Evolutionary conservation across 2,113 vertebrate species (phyloP).

Genomic region (Python bivittatus): DNA sequence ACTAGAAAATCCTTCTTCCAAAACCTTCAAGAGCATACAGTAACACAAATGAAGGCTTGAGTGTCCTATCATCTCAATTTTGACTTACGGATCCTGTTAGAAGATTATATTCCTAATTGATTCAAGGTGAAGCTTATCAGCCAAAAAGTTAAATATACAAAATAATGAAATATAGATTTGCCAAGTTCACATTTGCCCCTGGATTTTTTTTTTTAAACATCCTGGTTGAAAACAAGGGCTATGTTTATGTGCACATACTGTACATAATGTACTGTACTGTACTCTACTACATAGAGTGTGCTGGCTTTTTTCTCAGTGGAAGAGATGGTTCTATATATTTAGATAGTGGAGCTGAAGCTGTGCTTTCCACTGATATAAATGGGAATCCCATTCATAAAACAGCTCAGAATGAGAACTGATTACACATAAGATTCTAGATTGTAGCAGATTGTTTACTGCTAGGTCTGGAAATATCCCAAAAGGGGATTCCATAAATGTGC

Average conservation of each 20-base stretch:
- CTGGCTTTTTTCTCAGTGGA: background rate
- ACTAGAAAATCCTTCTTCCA: background rate
- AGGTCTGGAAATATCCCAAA: conserved; percentile 1
- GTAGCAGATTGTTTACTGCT: background rate
- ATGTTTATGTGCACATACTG: background rate
- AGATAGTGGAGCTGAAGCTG: background rate
- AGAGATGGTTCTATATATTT: background rate
- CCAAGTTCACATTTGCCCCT: background rate
- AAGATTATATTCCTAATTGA: background rate
- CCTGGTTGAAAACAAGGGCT: background rate
- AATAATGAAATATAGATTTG: background rate
- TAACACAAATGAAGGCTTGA: background rate
- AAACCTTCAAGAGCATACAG: background rate
- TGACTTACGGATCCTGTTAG: background rate
- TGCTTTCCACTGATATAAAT: background rate
- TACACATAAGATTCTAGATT: background rate
- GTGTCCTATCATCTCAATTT: background rate
- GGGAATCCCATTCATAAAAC: background rate
- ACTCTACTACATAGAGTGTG: background rate
- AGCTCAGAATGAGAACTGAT: background rate
- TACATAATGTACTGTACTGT: no score
- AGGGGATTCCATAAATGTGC: background rate
- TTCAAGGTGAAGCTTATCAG: background rate
- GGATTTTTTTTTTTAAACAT: no score
- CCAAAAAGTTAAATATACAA: background rate